Evolutionary conservation across 2,113 vertebrate species (phyloP).

Genomic region (Alethe castanea): DNA sequence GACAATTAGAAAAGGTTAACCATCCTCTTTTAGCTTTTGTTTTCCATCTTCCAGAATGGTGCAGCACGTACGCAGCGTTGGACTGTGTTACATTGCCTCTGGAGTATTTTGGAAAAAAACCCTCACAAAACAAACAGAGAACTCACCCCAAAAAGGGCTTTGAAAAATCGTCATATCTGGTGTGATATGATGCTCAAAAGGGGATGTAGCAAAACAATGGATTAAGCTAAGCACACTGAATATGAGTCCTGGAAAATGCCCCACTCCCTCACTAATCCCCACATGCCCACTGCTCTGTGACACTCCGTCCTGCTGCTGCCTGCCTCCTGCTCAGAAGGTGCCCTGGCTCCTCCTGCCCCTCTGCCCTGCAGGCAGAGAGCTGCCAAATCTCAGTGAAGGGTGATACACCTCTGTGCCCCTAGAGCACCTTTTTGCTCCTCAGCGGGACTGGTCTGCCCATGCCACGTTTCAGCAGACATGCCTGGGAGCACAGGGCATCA

Average conservation of each 20-base stretch:
- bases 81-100: neutral
- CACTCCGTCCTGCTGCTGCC: neutral
- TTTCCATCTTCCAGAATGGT: constrained; percentile 35
- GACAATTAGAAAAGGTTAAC: constrained; percentile 66
- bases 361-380: neutral
- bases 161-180: neutral
- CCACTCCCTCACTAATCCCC: neutral
- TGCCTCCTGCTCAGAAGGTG: neutral
- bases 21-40: constrained; percentile 65
- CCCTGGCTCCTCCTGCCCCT: neutral
- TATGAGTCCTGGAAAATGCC: constrained; percentile 22
- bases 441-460: neutral
- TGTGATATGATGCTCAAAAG: neutral
- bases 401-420: accelerated
- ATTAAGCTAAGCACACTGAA: constrained; percentile 23
- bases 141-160: neutral
- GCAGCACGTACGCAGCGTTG: constrained; percentile 6
- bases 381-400: neutral
- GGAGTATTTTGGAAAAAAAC: neutral
- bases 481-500: neutral
- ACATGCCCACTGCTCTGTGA: accelerated
- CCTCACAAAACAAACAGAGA: neutral
- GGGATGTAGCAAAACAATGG: neutral
- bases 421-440: neutral
- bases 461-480: neutral